Evolutionary conservation across 1,140 invertebrate species (phyloP), one percentile per base, ranked within the genome.

Genomic region (Phymorhynchus buccinoides): DNA sequence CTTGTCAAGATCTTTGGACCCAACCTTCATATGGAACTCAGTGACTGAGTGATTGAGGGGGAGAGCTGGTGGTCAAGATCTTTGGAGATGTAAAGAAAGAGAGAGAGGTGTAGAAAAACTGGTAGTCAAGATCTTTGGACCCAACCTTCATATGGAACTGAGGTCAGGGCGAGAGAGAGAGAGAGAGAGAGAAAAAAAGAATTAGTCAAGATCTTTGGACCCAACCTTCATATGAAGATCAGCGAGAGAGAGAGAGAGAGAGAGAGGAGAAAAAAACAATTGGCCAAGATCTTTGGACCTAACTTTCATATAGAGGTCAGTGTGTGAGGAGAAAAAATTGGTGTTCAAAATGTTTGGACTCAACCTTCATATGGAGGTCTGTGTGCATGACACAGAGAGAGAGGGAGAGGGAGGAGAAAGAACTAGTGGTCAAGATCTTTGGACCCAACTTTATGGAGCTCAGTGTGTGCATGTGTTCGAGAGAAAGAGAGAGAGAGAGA

Each of bases 1-100:
- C n/a, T n/a, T n/a, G 96, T 97, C 89, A 97, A 98, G 91, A 96
- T 99, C 62, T 99, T 98, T 94, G 97, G 97, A 56, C 98, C 97
- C 73, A 99, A 99, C 95, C 94, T 98, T 82, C 98, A 99, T 94
- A 97, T 98, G 48, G 97, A 98, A 94, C 96, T 97, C 92, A 41
- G 6, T n/a, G n/a, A n/a, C n/a, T n/a, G n/a, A n/a, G 48, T 71
- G 27, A 9, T 27, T 22, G 7, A 12, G 39, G 6, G 22, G 30
- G 35, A 68, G 16, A 41, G 4, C 27, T 7, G 44, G 39, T n/a
- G n/a, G n/a, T n/a, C n/a, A n/a, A n/a, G n/a, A n/a, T n/a, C n/a
- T n/a, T n/a, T n/a, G n/a, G n/a, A n/a, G n/a, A n/a, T n/a, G n/a
- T n/a, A n/a, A 22, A 52, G n/a, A n/a, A n/a, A n/a, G n/a, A n/a